Conservation (phyloP, 2,797 vertebrate species). For the Varecia variegata region DNA sequence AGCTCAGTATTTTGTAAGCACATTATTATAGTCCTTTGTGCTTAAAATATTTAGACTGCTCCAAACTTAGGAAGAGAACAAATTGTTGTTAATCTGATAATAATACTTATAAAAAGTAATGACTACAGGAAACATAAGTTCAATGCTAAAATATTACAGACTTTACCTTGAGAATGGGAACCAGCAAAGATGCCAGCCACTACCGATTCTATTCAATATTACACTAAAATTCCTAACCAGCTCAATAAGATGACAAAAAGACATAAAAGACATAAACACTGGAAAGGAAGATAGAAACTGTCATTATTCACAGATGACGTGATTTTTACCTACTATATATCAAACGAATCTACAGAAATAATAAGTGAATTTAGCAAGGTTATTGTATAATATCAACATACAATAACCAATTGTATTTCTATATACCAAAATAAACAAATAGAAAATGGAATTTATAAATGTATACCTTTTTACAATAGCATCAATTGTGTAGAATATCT, state of each 20-base stretch:
- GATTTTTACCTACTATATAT: not conserved
- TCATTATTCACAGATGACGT: not conserved
- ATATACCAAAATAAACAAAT: not conserved
- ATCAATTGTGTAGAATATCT: not conserved
- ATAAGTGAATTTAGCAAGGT: not conserved
- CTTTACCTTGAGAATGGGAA: not conserved
- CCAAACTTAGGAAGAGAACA: not conserved
- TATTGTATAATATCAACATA: not conserved
- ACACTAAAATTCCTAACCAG: not conserved
- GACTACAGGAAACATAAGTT: not conserved
- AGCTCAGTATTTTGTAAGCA: not conserved
- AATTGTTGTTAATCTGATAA: conserved; percentile 19
- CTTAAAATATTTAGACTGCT: not conserved
- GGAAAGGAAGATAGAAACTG: not conserved
- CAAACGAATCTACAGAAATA: not conserved
- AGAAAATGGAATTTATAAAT: not conserved
- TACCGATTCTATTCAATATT: not conserved
- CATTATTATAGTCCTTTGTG: not conserved
- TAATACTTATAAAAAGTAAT: not conserved
- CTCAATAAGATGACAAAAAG: not conserved
- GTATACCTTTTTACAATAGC: not conserved
- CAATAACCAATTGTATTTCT: not conserved
- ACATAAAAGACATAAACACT: not conserved
- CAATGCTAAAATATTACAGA: not conserved
- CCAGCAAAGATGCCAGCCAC: not conserved